These are phyloP conservation scores for Eleginops maclovinus DNA, from an alignment of 2,113 vertebrate species.

Conservation along the genomic window DNA sequence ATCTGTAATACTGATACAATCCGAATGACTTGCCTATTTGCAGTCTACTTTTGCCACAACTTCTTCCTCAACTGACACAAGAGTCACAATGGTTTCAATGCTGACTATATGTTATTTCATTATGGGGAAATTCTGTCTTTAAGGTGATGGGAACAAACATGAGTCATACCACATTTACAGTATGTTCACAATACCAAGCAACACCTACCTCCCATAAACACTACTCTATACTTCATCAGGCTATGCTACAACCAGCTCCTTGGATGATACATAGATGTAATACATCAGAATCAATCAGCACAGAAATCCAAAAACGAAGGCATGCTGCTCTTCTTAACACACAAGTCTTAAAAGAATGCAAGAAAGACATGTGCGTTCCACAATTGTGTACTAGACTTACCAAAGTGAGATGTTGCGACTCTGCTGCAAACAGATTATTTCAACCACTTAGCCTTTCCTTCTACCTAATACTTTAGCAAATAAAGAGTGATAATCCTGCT, in stretches of 20 bases:
- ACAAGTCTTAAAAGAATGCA: background rate
- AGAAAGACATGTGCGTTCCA: background rate
- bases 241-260: background rate
- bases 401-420: background rate
- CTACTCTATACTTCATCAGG: too few species aligned
- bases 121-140: background rate
- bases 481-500: background rate
- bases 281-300: background rate
- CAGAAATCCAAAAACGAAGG: too few species aligned
- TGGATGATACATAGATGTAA: background rate
- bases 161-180: slow-evolving; percentile 5
- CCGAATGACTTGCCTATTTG: background rate
- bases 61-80: background rate
- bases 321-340: background rate
- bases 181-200: background rate
- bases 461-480: background rate
- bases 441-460: background rate
- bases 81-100: background rate
- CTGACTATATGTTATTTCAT: background rate
- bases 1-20: background rate
- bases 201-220: background rate
- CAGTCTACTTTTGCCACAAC: background rate
- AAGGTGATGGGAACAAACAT: background rate
- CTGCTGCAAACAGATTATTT: background rate
- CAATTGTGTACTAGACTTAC: background rate